Conservation (phyloP, 2,888 invertebrate genomes). For the Merodon equestris region DNA sequence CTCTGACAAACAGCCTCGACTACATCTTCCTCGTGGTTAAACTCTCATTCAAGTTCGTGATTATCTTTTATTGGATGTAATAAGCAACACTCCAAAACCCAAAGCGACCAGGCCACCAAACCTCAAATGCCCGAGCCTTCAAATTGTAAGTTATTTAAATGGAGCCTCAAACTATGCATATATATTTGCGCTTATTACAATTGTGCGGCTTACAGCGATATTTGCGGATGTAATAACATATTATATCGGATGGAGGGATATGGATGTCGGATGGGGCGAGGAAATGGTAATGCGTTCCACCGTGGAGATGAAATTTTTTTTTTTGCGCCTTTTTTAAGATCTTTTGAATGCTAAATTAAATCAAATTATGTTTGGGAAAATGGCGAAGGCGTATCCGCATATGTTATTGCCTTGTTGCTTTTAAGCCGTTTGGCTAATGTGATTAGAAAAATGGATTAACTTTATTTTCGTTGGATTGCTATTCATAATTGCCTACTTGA, state of each 20-base stretch:
- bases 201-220: slow-evolving; percentile 30
- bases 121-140: no score
- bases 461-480: no score
- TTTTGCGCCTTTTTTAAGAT: not conserved
- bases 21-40: slow-evolving; percentile 26
- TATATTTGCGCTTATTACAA: slow-evolving; percentile 56
- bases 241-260: no score
- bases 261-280: no score
- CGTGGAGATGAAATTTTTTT: slow-evolving; percentile 16
- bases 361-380: slow-evolving; percentile 43
- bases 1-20: slow-evolving; percentile 13
- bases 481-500: no score
- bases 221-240: slow-evolving; percentile 26
- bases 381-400: slow-evolving; percentile 41
- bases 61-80: slow-evolving; percentile 66
- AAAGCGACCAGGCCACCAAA: no score
- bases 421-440: not conserved
- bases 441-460: not conserved
- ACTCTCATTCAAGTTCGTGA: slow-evolving; percentile 43
- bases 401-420: slow-evolving; percentile 17
- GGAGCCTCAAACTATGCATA: slow-evolving; percentile 9
- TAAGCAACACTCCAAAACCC: slow-evolving; percentile 18
- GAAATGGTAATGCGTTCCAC: slow-evolving; percentile 36
- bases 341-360: slow-evolving; percentile 41
- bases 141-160: slow-evolving; percentile 28